Base-by-base conservation (phyloP, 2,888 invertebrate genomes). In the Zeuzera pyrina region DNA sequence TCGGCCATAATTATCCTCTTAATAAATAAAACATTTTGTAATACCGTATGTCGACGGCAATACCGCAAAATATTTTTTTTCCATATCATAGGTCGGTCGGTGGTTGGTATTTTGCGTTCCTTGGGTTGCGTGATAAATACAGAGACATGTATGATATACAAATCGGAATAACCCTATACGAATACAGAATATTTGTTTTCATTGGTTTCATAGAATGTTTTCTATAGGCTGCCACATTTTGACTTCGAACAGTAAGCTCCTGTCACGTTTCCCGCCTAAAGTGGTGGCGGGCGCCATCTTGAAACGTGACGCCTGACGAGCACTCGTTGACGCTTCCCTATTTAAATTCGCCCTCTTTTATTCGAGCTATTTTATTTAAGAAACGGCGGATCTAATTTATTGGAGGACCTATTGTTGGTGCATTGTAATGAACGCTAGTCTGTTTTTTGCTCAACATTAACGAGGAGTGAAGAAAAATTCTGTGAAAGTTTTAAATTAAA, bases 281-380 rank as follows among this genome's bases (percentile, higher is more conserved):
- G 69, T 66, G 65, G 58, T 57, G 54, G 49, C 51, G 43, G 48
- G 47, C 55, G 73, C 77, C 76, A 78, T 79, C 74, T 79, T 76
- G 70, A 55, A 71, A 72, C 71, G 67, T 71, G 71, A 65, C 55
- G 62, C 58, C 41, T 60, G 64, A 58, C 57, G 55, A 57, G 42
- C 54, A 43, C 59, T 51, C 51, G 59, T 66, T 68, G 68, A 66
- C 58, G 58, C 59, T 65, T 61, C 60, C 57, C 65, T 69, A 73
- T 74, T 76, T 69, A 67, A 71, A 72, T 67, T 63, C 57, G 52
- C 61, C 60, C 65, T 63, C 56, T 64, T 67, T 71, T 67, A 66
- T 69, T 61, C 52, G 45, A 57, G 55, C 57, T 63, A 65, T 64
- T 66, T 68, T 62, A 61, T 63, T 67, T 54, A 45, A 53, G 45